Conservation (phyloP, 2,888 invertebrate genomes). For the Ennomos quercinarius region DNA sequence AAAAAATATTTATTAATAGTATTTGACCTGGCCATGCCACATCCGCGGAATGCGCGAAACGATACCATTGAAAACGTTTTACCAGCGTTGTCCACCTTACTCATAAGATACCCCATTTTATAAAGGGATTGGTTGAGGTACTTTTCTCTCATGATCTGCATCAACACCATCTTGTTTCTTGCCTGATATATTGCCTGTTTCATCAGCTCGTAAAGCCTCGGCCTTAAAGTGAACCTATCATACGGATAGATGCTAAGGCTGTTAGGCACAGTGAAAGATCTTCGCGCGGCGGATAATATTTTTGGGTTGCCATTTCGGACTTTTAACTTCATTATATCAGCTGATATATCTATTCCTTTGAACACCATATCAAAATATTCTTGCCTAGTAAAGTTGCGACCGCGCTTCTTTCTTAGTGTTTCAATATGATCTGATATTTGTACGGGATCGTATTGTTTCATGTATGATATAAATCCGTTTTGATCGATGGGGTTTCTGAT, state of each 20-base stretch:
- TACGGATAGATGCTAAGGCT: rapidly evolving
- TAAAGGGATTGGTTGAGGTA: conserved; percentile 49
- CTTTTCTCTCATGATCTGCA: conserved; percentile 54
- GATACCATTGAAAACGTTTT: conserved; percentile 50
- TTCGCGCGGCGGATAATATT: conserved; percentile 37
- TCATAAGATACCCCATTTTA: conserved; percentile 66
- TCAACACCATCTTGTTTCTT: conserved; percentile 58
- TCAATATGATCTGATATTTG: conserved; percentile 52
- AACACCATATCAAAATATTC: conserved; percentile 50
- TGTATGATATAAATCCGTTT: conserved; percentile 17
- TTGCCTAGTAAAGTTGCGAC: conserved; percentile 36
- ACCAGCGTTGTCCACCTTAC: conserved; percentile 56
- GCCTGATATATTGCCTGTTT: conserved; percentile 64
- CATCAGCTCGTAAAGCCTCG: conserved; percentile 60
- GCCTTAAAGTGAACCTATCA: conserved; percentile 46
- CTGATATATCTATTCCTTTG: conserved; percentile 53
- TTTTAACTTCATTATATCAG: conserved; percentile 54
- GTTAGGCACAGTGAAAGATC: conserved; percentile 47
- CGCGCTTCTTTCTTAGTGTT: conserved; percentile 40
- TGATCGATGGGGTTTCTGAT: background rate
- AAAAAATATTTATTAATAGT: too few relatives aligned
- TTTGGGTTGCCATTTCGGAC: conserved; percentile 48
- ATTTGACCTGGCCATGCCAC: background rate
- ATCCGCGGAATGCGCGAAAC: conserved; percentile 35
- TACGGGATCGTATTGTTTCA: conserved; percentile 37